Evolutionary conservation across 2,113 vertebrate species (phyloP), one percentile per base, ranked within the genome.

Genomic region (Erinaceus europaeus): DNA sequence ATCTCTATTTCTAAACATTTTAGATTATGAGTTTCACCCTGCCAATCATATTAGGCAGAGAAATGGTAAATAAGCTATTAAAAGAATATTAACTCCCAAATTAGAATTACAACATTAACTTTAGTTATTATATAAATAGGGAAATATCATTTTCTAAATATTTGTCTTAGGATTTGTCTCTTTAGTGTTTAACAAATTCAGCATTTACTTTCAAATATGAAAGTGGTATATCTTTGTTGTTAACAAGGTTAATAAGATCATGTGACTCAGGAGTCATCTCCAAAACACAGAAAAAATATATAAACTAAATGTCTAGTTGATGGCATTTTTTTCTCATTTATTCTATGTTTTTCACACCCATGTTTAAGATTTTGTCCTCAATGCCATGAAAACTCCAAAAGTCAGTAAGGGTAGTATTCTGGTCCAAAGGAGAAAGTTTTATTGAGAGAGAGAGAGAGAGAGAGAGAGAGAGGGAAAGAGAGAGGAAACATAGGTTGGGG

Each of bases 81-180:
- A 90, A 94, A 91, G 69, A 50, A 81, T 93, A 85, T 87, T 88
- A 94, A 93, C 68, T 81, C 11, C 9, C 29, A 88, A 91, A 90
- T 65, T 80, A 17, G 27, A 67, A 90, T 92, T 84, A 76, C 15
- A 85, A 13, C 48, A 72, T 92, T 94, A 81, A 92, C 71, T 83
- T 90, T 83, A 65, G 17, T 71, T 87, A 86, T 80, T 68, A 14
- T 74, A 77, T 84, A 61, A 80, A 59, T 34, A 55, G 53, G 40
- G 44, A 46, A 62, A 90, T 76, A 67, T 77, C 0, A 7, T 64
- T 75, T 85, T 44, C 46, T 82, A 86, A 83, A 67, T 89, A 73
- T 94, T 86, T 90, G 17, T 89, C 53, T 91, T 64, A 44, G 48
- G 1, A 68, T 62, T 4, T 72, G 12, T 81, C 55, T 89, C 18